These are phyloP conservation scores for Stichopus chloronotus DNA, from an alignment of 35 echinoderm and acorn worm genomes.

Conservation along the genomic window DNA sequence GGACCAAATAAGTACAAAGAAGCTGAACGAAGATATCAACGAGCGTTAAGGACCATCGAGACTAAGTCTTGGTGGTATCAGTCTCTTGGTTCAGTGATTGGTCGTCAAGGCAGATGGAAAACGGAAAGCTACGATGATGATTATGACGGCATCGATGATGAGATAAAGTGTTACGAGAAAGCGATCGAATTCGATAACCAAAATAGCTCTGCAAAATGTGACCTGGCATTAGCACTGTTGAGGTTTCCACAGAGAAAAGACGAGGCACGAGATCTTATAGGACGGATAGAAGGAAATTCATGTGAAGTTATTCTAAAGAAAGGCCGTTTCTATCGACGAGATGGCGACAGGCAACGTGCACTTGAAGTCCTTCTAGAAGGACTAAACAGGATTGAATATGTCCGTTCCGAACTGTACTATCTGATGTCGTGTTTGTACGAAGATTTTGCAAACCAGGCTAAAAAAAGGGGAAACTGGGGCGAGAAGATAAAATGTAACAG, in stretches of 20 bases:
- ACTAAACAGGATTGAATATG: not conserved
- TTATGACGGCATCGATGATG: no score
- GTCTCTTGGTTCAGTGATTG: no score
- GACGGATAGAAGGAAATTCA: not conserved
- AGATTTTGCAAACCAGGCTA: not conserved
- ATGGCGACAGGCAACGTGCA: not conserved
- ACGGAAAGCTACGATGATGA: no score
- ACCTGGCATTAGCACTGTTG: not conserved
- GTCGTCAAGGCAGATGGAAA: no score
- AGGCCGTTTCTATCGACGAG: constrained; percentile 37
- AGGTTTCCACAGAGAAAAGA: not conserved
- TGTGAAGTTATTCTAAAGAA: constrained; percentile 36
- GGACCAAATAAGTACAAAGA: constrained; percentile 19
- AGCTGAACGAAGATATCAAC: no score
- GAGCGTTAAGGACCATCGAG: no score
- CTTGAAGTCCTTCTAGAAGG: constrained; percentile 19
- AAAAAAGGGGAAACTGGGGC: no score
- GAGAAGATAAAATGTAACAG: not conserved
- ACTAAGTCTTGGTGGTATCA: no score
- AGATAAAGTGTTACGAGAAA: no score
- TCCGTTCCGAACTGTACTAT: not conserved
- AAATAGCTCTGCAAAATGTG: constrained; percentile 1
- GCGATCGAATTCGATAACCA: constrained; percentile 21
- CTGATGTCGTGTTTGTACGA: not conserved
- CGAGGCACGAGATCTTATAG: not conserved